A percentile compares a stretch with the other conserved stretches of the same genome.
phyloP scores from a whole-genome alignment of 2,888 invertebrate genomes.

The Amblyjoppa fuscipennis region DNA sequence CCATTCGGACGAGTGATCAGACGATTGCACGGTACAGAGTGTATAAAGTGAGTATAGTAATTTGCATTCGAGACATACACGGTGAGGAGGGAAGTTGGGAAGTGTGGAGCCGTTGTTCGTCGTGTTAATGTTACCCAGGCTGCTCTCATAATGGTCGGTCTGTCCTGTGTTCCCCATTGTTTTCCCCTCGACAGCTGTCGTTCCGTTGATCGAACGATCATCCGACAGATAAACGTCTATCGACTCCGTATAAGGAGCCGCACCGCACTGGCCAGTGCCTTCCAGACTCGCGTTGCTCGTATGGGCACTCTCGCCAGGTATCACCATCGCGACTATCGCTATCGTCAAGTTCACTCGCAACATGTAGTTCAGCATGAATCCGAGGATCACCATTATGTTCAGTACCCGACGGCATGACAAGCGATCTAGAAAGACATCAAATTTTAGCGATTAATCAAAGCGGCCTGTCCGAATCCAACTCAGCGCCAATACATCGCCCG shows the following conservation, averaged over 20 bases:
- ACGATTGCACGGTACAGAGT: neutral
- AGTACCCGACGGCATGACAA: conserved; percentile 93
- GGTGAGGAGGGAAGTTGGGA: conserved; percentile 36
- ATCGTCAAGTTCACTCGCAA: conserved; percentile 94
- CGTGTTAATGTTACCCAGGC: conserved; percentile 45
- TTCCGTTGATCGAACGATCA: conserved; percentile 25
- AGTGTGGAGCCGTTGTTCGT: conserved; percentile 40
- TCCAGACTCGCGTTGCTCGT: conserved; percentile 60
- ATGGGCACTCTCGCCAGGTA: conserved; percentile 77
- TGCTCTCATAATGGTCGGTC: conserved; percentile 32
- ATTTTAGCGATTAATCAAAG: conserved; percentile 16
- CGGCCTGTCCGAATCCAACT: neutral
- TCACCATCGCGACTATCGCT: conserved; percentile 94
- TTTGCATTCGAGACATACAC: conserved; percentile 45
- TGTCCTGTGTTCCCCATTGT: conserved; percentile 26
- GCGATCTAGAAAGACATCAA: conserved; percentile 86
- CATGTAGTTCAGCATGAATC: conserved; percentile 96
- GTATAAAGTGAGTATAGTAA: neutral
- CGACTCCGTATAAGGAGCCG: neutral
- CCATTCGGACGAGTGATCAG: conserved; percentile 21
- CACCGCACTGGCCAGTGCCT: conserved; percentile 22
- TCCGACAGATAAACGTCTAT: conserved; percentile 22
- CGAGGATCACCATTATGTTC: conserved; percentile 94
- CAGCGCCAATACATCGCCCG: neutral
- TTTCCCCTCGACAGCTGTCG: conserved; percentile 1